Evolutionary conservation across 53 echinoderm and acorn worm species (phyloP), one percentile per base, ranked within the genome.

Genomic region (Paelopatides confundens): DNA sequence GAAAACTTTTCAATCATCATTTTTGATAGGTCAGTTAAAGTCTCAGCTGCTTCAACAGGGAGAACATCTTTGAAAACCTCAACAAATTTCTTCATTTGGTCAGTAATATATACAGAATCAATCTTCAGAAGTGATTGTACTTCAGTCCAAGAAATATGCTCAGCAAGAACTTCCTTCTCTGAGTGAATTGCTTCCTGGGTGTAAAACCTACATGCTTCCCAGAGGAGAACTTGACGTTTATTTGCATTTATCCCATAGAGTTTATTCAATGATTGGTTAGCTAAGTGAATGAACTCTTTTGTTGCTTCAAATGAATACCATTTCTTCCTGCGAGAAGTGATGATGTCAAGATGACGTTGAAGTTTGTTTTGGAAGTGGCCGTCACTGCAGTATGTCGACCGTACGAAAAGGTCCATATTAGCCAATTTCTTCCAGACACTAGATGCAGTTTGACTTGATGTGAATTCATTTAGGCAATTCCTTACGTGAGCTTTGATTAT

Each of bases 181-280:
- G 76, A 40, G 14, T 29, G 46, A 26, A 40, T 76, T 1, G 76
- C 76, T 76, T 76, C 76, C 40, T 48, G 40, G 23, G 40, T 76
- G 27, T 24, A 76, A 14, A 76, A 43, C 3, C 39, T 21, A 76
- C 49, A 76, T 27, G 76, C 49, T 21, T 76, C 43, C 0, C 2
- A 18, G 0, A 71, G 43, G 2, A 71, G 0, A 35, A 21, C 36
- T 21, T 39, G 38, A 40, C 38, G 46, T 26, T 9, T 37, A 1
- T 4, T 27, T 23, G 28, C 26, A 2, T 76, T 21, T 24, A 5
- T 24, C 27, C 23, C 76, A 23, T 21, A 4, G 5, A 4, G 40
- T 2, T 23, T 76, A 39, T 8, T 47, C 6, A 76, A 11, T 3
- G 40, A 9, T 15, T 76, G 23, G 13, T n/a, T n/a, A 0, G 23